Conservation (phyloP, 1,140 invertebrate species). For the Drosophila takahashii region DNA sequence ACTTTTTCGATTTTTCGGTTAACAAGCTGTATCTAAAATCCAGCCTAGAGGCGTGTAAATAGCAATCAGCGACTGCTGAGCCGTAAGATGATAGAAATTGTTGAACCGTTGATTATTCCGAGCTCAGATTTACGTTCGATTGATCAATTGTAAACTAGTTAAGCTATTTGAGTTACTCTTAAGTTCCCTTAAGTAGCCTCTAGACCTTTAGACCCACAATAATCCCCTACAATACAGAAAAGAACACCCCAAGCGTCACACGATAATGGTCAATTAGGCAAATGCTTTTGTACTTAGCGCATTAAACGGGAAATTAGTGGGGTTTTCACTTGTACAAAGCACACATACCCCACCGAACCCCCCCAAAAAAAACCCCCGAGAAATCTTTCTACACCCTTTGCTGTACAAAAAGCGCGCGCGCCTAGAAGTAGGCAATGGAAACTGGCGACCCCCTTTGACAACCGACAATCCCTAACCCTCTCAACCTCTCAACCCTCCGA, state of each 20-base stretch:
- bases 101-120: slow-evolving; percentile 62
- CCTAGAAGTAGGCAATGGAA: slow-evolving; percentile 51
- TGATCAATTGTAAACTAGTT: slow-evolving; percentile 68
- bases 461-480: slow-evolving; percentile 26
- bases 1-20: slow-evolving; percentile 5
- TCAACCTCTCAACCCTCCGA: slow-evolving; percentile 44
- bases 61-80: slow-evolving; percentile 53
- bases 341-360: slow-evolving; percentile 10
- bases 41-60: slow-evolving; percentile 69
- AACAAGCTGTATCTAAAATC: slow-evolving; percentile 33
- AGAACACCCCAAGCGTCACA: slow-evolving; percentile 29
- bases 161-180: slow-evolving; percentile 72
- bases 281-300: slow-evolving; percentile 79
- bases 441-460: slow-evolving; percentile 10
- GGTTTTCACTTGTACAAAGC: slow-evolving; percentile 73
- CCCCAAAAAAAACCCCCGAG: neutral
- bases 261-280: slow-evolving; percentile 58
- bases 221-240: slow-evolving; percentile 18
- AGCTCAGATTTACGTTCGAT: slow-evolving; percentile 35
- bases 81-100: slow-evolving; percentile 79
- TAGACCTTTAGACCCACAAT: slow-evolving; percentile 37
- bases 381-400: slow-evolving; percentile 9
- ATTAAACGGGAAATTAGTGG: slow-evolving; percentile 64
- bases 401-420: slow-evolving; percentile 38
- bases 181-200: slow-evolving; percentile 56